Evolutionary conservation across 2,888 invertebrate genomes (phyloP), one percentile per base, ranked within the genome.

Genomic region (Pristionchus mayeri): DNA sequence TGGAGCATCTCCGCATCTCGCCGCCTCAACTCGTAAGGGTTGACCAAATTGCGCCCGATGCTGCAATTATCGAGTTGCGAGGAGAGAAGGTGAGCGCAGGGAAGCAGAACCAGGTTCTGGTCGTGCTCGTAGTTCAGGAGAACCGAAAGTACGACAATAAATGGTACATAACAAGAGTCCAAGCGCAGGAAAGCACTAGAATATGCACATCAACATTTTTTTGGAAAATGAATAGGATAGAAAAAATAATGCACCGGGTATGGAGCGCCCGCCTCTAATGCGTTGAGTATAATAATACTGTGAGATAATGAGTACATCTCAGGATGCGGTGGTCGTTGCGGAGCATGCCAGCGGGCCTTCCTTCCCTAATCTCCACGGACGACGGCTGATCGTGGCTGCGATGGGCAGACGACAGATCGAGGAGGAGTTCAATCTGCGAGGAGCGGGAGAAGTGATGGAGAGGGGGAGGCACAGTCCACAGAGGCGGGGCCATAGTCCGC

Each of bases 351-450:
- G 16, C 13, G 52, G 30, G 9, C n/a, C n/a, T 13, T 24, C 37
- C 2, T 48, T 40, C 3, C 80, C 80, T 37, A 21, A 13, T 24
- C 16, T 80, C n/a, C 11, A 57, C 9, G 57, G 57, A 37, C 30
- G 57, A 30, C 37, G 18, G n/a, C 24, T 80, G 21, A 54, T 57
- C 18, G 24, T 80, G 11, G 57, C 80, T 57, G 80, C 57, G 1
- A 24, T 80, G 37, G 16, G 50, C 3, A 21, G 57, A 37, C 18
- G 80, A 24, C 34, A 57, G 18, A 57, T 80, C 11, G 80, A 54
- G 24, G 80, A 80, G 13, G 80, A 80, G 57, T 24, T 80, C 24
- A 57, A 75, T 75, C 21, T 63, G 30, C 7, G 63, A 63, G n/a
- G n/a, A n/a, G 75, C 24, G 52, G 21, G 78, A 52, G 30, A n/a